A percentile compares a stretch with the other conserved stretches of the same genome.
Evolutionary conservation across 1,140 invertebrate species (phyloP).

Genomic region (Drosophila athabasca): DNA sequence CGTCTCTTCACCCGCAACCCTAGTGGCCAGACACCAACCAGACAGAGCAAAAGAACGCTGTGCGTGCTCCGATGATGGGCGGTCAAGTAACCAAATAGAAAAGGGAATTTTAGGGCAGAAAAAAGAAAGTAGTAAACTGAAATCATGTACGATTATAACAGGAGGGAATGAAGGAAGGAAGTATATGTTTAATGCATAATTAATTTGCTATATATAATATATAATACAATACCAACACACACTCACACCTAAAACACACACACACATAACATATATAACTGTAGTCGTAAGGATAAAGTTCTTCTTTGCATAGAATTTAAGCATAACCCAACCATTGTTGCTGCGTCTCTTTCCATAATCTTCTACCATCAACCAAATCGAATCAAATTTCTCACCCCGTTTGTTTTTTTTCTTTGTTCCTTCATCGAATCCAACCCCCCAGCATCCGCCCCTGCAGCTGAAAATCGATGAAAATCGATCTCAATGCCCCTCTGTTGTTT

Average conservation of each 20-base stretch:
- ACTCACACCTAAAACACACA: constrained; percentile 28
- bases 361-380: constrained; percentile 7
- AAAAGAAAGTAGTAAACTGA: not conserved
- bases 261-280: constrained; percentile 38
- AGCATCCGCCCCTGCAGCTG: constrained; percentile 6
- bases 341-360: constrained; percentile 59
- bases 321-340: constrained; percentile 49
- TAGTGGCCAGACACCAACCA: constrained; percentile 22
- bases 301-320: constrained; percentile 68
- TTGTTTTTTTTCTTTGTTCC: constrained; percentile 57
- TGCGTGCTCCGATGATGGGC: constrained; percentile 64
- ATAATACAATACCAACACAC: constrained; percentile 24
- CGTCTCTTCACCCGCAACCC: constrained; percentile 15
- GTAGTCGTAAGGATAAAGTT: constrained; percentile 71
- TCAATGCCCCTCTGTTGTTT: constrained; percentile 43
- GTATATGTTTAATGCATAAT: constrained; percentile 59
- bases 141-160: not conserved
- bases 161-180: constrained; percentile 33
- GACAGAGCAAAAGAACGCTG: constrained; percentile 70
- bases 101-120: constrained; percentile 62
- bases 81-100: constrained; percentile 65
- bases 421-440: not conserved
- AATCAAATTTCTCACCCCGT: constrained; percentile 26
- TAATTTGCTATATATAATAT: constrained; percentile 57
- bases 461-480: constrained; percentile 34